These are phyloP conservation scores for Palythoa grandis DNA, from an alignment of 92 coral and sea anemone genomes.

Conservation along the genomic window DNA sequence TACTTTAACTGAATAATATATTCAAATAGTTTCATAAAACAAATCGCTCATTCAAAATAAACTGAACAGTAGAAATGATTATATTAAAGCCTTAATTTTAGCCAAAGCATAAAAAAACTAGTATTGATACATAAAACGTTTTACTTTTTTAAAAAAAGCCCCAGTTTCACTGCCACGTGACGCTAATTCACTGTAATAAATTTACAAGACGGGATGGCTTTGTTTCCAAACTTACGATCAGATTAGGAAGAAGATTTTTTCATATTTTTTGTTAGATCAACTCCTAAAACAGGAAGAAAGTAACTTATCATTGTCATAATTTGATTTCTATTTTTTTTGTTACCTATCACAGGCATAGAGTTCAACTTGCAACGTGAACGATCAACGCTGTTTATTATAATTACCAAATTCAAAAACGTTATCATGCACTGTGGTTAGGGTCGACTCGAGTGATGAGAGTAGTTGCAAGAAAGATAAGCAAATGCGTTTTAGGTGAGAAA, in stretches of 20 bases:
- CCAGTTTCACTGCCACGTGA: neutral
- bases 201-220: neutral
- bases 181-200: neutral
- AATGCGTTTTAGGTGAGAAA: constrained; percentile 39
- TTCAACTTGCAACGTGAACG: neutral
- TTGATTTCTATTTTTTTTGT: neutral
- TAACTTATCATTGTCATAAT: constrained; percentile 35
- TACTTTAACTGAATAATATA: no score
- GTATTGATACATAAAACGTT: no score
- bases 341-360: neutral
- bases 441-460: neutral
- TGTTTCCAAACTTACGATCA: neutral
- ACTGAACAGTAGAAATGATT: no score
- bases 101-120: no score
- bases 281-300: constrained; percentile 26
- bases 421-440: neutral
- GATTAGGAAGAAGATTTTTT: constrained; percentile 27
- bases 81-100: no score
- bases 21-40: no score
- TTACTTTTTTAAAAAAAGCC: no score
- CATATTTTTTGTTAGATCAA: neutral
- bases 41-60: no score
- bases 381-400: neutral
- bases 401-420: neutral
- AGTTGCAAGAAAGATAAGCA: constrained; percentile 25